These are phyloP conservation scores for Alitta virens DNA, from an alignment of 2,888 invertebrate genomes.

Conservation along the genomic window DNA sequence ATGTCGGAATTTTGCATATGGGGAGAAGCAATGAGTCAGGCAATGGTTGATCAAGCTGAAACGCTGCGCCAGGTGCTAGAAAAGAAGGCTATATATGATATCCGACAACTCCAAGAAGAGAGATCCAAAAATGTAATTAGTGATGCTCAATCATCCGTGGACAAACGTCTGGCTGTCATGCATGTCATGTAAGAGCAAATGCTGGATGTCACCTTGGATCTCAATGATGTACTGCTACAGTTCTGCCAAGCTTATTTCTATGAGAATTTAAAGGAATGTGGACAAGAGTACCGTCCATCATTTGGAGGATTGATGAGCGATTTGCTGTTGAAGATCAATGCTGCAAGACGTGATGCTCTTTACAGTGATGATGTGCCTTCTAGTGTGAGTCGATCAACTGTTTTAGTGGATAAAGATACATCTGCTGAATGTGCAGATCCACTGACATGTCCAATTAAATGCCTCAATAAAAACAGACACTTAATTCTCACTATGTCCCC, in stretches of 20 bases:
- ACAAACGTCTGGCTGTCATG: not conserved
- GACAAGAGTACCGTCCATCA: not conserved
- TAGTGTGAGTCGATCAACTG: not conserved
- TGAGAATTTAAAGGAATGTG: conserved; percentile 9
- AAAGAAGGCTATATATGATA: not conserved
- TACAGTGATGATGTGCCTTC: not conserved
- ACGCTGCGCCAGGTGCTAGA: not conserved
- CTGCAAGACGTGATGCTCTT: conserved; percentile 6
- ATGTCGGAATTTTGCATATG: not conserved
- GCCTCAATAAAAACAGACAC: conserved; percentile 1
- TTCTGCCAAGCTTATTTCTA: conserved; percentile 12
- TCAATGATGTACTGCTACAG: not conserved
- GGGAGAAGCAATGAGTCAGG: not conserved
- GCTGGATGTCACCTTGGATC: not conserved
- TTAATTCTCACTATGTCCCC: not conserved
- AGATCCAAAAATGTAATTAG: not conserved
- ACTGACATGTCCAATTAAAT: conserved; percentile 5
- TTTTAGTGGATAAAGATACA: not conserved
- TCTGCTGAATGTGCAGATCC: conserved; percentile 1
- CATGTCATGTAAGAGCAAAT: not conserved
- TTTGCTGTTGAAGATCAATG: conserved; percentile 7
- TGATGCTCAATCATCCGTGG: not conserved
- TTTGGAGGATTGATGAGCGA: conserved; percentile 10
- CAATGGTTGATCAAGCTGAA: not conserved
- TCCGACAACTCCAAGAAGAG: not conserved